Base-by-base conservation (phyloP, 2,888 invertebrate species). In the Adineta ricciae region DNA sequence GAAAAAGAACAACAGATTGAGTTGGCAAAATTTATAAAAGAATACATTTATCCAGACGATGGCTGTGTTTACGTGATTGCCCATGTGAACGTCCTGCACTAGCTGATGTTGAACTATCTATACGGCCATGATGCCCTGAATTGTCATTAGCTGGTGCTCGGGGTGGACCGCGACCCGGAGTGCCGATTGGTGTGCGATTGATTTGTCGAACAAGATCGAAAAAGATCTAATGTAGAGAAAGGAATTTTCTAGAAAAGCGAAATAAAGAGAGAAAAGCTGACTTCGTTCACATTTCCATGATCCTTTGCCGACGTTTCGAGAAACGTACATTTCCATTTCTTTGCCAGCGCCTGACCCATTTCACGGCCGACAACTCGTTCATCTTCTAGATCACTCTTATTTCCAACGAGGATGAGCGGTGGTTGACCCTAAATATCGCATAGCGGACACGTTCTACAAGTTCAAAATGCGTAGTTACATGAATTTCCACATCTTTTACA, bases 271-370 rank as follows among this genome's bases (percentile, higher is more conserved):
- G 5, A 27, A 27, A n/a, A 38, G 86, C 89, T 87, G 83, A 85
- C 83, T 56, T 99, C 98, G 92, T 95, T 94, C 92, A 99, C 98
- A 93, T 98, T 98, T 92, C 98, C 95, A 94, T 98, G 99, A 90
- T 97, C 96, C 94, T 99, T 99, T 92, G 99, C 99, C 91, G 98
- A 99, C 90, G 99, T 98, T 93, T 99, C 99, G 94, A 99, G 95
- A 92, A 99, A 99, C 91, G 96, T 96, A 93, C 98, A 98, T 93
- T 95, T 96, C 93, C 97, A 99, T 92, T 95, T 94, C 91, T 95
- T 94, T 89, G 99, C 96, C 91, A 99, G 93, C 92, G 94, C 90
- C 87, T 90, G 95, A 89, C 98, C 98, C 92, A 97, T 96, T 91
- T 99, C 98, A 92, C 98, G 99, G 88, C 97, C 98, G 86, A 99